Evolutionary conservation across 2,888 invertebrate species (phyloP).

Genomic region (Mylabris sibirica): DNA sequence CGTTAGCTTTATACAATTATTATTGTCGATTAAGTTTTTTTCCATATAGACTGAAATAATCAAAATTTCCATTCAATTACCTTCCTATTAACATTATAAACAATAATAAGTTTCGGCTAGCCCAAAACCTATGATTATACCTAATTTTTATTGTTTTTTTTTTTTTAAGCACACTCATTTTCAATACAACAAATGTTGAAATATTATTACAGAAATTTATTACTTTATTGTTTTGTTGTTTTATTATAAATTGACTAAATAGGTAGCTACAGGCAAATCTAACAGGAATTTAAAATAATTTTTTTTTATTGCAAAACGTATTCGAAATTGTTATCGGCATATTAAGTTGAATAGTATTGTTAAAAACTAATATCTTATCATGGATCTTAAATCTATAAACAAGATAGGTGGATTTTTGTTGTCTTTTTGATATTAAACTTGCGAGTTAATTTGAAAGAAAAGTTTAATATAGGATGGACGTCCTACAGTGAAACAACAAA

Average conservation of each 20-base stretch:
- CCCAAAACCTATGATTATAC: neutral
- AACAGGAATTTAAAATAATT: neutral
- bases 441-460: neutral
- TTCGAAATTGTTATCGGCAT: too few species aligned
- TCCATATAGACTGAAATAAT: neutral
- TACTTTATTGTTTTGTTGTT: constrained; percentile 9
- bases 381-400: neutral
- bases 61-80: neutral
- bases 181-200: neutral
- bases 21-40: too few species aligned
- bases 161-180: neutral
- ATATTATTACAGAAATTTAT: constrained; percentile 2
- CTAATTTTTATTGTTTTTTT: neutral
- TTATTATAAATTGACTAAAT: neutral
- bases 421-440: neutral
- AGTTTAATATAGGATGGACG: neutral
- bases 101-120: too few species aligned
- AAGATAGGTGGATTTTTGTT: neutral
- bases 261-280: neutral
- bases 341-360: neutral
- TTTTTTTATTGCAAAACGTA: neutral
- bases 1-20: too few species aligned
- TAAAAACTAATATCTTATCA: neutral
- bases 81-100: neutral
- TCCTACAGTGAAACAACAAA: neutral